These are phyloP conservation scores for Pseudomugil tenellus DNA, from an alignment of 2,797 vertebrate genomes.

Conservation along the genomic window DNA sequence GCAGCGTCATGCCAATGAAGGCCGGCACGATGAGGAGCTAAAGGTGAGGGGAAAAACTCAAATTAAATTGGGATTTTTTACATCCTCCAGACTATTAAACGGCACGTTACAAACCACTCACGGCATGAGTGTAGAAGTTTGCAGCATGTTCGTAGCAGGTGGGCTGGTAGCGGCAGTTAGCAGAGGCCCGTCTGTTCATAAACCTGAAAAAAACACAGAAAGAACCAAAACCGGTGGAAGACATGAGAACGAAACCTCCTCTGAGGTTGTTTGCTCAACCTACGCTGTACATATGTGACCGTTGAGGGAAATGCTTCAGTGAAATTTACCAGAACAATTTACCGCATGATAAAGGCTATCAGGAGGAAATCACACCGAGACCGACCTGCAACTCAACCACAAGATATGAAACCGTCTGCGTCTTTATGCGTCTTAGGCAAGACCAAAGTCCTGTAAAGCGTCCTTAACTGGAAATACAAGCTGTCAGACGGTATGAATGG, in stretches of 20 bases:
- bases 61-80: background rate
- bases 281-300: background rate
- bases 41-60: background rate
- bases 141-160: constrained; percentile 98
- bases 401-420: too few species aligned
- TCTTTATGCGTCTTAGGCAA: too few species aligned
- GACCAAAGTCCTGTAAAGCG: background rate
- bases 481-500: background rate
- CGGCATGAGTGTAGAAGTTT: constrained; percentile 98
- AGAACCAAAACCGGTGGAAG: too few species aligned
- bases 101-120: constrained; percentile 73
- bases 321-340: background rate
- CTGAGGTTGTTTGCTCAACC: background rate
- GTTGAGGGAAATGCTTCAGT: background rate
- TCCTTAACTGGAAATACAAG: background rate
- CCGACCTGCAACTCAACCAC: background rate
- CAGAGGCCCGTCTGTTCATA: constrained; percentile 95
- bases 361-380: background rate
- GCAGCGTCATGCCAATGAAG: constrained; percentile 90
- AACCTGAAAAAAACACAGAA: constrained; percentile 91
- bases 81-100: too few species aligned
- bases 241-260: background rate
- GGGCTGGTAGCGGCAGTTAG: constrained; percentile 97
- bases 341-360: background rate
- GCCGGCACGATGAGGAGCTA: constrained; percentile 95